These are phyloP conservation scores for Liopterus haemorrhoidalis DNA, from an alignment of 2,888 invertebrate genomes.

Conservation along the genomic window DNA sequence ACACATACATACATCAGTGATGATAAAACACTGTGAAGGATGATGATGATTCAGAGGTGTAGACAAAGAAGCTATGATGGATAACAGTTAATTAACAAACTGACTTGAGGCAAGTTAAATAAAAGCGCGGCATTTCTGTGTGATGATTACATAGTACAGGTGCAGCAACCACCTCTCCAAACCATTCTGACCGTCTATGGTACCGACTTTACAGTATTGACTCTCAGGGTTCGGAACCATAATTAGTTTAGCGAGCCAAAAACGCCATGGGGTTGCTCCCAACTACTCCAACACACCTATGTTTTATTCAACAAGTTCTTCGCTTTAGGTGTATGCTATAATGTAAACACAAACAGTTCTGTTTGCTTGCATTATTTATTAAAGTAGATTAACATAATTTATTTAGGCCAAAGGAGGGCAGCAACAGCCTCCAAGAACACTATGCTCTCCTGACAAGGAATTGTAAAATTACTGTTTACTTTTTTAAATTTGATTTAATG, in stretches of 20 bases:
- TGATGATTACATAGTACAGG: constrained; percentile 9
- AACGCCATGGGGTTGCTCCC: constrained; percentile 20
- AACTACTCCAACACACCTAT: too few relatives aligned
- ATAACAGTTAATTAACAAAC: constrained; percentile 19
- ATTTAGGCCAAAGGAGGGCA: too few relatives aligned
- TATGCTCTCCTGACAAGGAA: too few relatives aligned
- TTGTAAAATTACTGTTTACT: too few relatives aligned
- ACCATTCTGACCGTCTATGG: not conserved
- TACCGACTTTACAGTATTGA: constrained; percentile 4
- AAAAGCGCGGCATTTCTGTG: constrained; percentile 5
- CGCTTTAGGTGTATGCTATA: constrained; percentile 17
- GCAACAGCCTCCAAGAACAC: too few relatives aligned
- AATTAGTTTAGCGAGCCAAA: constrained; percentile 24
- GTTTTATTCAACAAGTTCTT: constrained; percentile 21
- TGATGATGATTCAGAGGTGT: too few relatives aligned
- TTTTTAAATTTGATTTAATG: too few relatives aligned
- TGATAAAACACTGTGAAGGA: too few relatives aligned
- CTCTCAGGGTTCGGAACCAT: constrained; percentile 2
- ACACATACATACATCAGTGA: too few relatives aligned
- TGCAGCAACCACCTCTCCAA: constrained; percentile 2
- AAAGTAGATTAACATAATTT: constrained; percentile 19
- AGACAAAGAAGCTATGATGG: constrained; percentile 20
- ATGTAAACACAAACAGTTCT: constrained; percentile 15
- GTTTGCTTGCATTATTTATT: constrained; percentile 14
- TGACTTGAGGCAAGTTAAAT: constrained; percentile 13